Conservation (phyloP, 2,113 vertebrate species). For the Pterocles orientalis region DNA sequence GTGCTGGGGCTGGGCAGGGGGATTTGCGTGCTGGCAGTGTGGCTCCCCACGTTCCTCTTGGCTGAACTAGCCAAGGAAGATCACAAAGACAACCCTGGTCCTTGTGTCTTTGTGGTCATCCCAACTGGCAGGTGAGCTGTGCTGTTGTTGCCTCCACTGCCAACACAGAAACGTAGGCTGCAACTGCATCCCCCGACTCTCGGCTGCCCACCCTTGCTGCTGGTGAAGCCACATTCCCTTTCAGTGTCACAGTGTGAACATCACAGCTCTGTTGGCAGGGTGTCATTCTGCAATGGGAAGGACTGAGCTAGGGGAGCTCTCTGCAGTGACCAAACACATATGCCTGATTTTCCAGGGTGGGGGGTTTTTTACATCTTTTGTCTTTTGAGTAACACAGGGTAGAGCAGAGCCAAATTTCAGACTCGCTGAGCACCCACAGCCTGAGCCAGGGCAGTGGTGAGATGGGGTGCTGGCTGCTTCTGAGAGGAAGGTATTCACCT, state of each 20-base stretch:
- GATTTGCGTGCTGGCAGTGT: fast-evolving
- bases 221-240: not conserved
- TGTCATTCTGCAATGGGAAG: not conserved
- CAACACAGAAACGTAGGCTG: fast-evolving
- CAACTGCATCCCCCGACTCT: fast-evolving
- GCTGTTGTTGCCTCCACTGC: fast-evolving
- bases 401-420: not conserved
- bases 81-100: fast-evolving
- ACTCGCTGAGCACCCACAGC: not conserved
- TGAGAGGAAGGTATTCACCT: not conserved
- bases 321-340: not conserved
- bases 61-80: fast-evolving
- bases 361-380: not conserved
- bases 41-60: fast-evolving
- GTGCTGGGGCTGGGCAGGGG: not conserved
- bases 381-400: not conserved
- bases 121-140: not conserved
- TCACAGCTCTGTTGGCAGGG: not conserved
- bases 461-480: not conserved
- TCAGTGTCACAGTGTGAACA: fast-evolving
- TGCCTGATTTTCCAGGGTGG: not conserved
- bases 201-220: fast-evolving
- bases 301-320: not conserved
- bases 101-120: not conserved
- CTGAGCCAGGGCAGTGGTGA: not conserved